phyloP scores from a whole-genome alignment of 2,888 invertebrate species.

The Helobdella robusta region DNA sequence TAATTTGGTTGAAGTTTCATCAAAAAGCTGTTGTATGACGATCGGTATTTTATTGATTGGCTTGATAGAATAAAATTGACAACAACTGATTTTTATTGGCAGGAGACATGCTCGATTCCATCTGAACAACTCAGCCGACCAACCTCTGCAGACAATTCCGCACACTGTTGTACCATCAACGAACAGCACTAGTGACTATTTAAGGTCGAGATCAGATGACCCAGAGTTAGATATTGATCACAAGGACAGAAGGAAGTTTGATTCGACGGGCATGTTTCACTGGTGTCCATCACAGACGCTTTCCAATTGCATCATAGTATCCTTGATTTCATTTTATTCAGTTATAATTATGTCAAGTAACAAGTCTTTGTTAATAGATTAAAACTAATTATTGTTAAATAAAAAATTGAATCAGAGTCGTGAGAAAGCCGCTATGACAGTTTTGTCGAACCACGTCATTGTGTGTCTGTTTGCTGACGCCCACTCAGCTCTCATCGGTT shows the following conservation, averaged over 20 bases:
- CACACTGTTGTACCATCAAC: neutral
- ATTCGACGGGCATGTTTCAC: constrained; percentile 99
- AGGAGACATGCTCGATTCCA: constrained; percentile 10
- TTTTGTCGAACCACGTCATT: constrained; percentile 58
- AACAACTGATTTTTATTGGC: neutral
- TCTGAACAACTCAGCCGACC: too few relatives aligned
- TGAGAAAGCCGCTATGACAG: constrained; percentile 88
- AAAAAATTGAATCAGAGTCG: constrained; percentile 64
- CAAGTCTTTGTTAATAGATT: neutral
- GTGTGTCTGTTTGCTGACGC: constrained; percentile 98
- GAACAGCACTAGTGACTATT: neutral
- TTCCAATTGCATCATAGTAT: constrained; percentile 92
- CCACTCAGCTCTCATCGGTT: constrained; percentile 94
- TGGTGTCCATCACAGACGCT: constrained; percentile 96
- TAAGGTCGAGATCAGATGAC: constrained; percentile 6
- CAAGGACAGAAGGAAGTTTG: constrained; percentile 55
- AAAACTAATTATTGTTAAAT: neutral
- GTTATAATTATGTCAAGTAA: too few relatives aligned
- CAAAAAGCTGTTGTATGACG: too few relatives aligned
- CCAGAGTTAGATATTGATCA: constrained; percentile 7
- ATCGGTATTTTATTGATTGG: too few relatives aligned
- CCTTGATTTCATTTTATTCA: neutral
- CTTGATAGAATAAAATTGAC: too few relatives aligned
- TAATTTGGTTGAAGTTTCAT: too few relatives aligned
- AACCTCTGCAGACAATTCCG: neutral